Evolutionary conservation across 2,113 vertebrate genomes (phyloP), one percentile per base, ranked within the genome.

Genomic region (Chaetodon auriga): DNA sequence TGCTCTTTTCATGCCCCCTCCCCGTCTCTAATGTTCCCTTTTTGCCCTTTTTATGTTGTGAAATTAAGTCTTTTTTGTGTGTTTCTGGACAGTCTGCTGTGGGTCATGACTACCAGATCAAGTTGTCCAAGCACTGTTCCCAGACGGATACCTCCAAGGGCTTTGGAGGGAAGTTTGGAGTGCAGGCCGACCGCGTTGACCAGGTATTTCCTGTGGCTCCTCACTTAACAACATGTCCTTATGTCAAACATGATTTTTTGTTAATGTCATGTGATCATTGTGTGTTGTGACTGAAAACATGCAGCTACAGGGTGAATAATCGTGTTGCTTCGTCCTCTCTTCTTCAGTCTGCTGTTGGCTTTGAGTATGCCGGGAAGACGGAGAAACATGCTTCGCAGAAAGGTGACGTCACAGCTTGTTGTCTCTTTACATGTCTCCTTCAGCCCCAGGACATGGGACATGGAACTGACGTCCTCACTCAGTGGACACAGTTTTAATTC

Each of bases 361-460:
- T 99, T 23, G 98, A 99, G 66, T 99, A 99, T 51, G 96, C 97
- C 36, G 98, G 97, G 23, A 98, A 97, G 90, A 99, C 98, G 0
- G 98, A 98, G 94, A 99, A 99, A 69, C 98, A 99, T 0, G 97
- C 97, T 14, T 99, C 98, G 0, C 98, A 99, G 91, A 99, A 96
- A 98, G 98, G 98, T 99, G 75, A 93, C 6, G 46, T 63, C 21
- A 5, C 21, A 0, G 58, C 72, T 23, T 41, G 61, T 38, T 43
- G 35, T 55, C 51, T 41, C 21, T 48, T 65, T 43, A 13, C n/a
- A 36, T 8, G 7, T 46, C 30, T 65, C 6, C 7, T 5, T 75
- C 5, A 55, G 58, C 60, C 12, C 5, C 80, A 71, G 41, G 12
- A 61, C 45, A 30, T 13, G 12, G 35, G 71, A 35, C 48, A 48